phyloP scores from a whole-genome alignment of 2,113 vertebrate species.

The Herpetotheres cachinnans region DNA sequence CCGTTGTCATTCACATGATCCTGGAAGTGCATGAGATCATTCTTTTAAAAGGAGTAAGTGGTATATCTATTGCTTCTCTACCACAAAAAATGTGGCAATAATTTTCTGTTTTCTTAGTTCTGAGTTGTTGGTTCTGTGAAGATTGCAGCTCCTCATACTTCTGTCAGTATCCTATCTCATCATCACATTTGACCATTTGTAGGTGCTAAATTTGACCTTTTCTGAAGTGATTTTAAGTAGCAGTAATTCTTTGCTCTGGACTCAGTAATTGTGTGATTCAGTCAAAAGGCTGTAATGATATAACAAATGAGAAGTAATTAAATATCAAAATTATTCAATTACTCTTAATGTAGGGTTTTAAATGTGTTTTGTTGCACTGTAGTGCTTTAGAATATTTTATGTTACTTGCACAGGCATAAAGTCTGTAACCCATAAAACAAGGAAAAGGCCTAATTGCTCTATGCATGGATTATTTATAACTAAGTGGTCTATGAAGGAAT shows the following conservation, averaged over 20 bases:
- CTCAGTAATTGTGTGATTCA: not conserved
- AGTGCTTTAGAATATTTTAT: not conserved
- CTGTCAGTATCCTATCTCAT: too few species aligned
- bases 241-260: not conserved
- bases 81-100: not conserved
- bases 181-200: not conserved
- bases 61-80: not conserved
- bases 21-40: fast-evolving
- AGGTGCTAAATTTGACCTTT: not conserved
- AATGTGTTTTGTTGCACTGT: slow-evolving; percentile 18
- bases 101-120: not conserved
- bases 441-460: slow-evolving; percentile 39
- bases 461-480: slow-evolving; percentile 57
- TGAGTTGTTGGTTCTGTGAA: not conserved
- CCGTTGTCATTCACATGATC: not conserved
- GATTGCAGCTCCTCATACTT: not conserved
- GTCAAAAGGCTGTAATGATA: not conserved
- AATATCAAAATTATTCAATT: not conserved
- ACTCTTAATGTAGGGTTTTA: not conserved
- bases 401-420: not conserved
- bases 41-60: not conserved
- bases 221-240: not conserved
- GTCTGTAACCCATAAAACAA: slow-evolving; percentile 21
- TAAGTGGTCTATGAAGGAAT: slow-evolving; percentile 32
- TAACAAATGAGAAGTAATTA: not conserved